These are phyloP conservation scores for Bedellia somnulentella DNA, from an alignment of 2,888 invertebrate species.

Conservation along the genomic window DNA sequence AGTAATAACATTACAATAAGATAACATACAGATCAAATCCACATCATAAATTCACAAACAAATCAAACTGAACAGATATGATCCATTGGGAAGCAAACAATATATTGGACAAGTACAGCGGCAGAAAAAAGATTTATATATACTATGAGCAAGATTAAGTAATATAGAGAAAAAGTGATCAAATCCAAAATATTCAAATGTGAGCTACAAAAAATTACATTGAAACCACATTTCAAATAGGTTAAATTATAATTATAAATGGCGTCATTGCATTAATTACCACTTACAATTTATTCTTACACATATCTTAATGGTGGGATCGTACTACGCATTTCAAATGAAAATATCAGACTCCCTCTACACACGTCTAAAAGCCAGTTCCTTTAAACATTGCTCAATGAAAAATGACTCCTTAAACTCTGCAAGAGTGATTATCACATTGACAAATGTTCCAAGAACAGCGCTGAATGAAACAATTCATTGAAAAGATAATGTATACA, in stretches of 20 bases:
- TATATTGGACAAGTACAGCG: conserved; percentile 4
- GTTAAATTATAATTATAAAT: conserved; percentile 4
- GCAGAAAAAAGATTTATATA: conserved; percentile 1
- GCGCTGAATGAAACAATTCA: too few relatives aligned
- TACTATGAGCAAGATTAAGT: conserved; percentile 1
- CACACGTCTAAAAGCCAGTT: too few relatives aligned
- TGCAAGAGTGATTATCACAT: too few relatives aligned
- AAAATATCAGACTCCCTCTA: conserved; percentile 3
- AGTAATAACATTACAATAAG: conserved; percentile 29
- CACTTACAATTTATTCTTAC: conserved; percentile 35
- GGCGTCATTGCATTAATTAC: conserved; percentile 1
- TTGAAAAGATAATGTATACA: too few relatives aligned
- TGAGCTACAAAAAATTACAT: conserved; percentile 1
- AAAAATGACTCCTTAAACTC: too few relatives aligned
- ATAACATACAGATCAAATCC: conserved; percentile 4
- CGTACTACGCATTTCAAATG: conserved; percentile 17
- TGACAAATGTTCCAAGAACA: too few relatives aligned
- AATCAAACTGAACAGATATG: conserved; percentile 1
- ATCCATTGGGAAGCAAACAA: conserved; percentile 1
- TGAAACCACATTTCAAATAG: conserved; percentile 2
- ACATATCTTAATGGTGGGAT: conserved; percentile 53
- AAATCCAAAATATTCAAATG: too few relatives aligned
- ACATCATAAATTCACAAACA: conserved; percentile 2
- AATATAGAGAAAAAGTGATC: conserved; percentile 1
- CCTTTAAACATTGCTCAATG: too few relatives aligned